phyloP scores from a whole-genome alignment of 1,140 invertebrate genomes.

The Pararge aegeria region DNA sequence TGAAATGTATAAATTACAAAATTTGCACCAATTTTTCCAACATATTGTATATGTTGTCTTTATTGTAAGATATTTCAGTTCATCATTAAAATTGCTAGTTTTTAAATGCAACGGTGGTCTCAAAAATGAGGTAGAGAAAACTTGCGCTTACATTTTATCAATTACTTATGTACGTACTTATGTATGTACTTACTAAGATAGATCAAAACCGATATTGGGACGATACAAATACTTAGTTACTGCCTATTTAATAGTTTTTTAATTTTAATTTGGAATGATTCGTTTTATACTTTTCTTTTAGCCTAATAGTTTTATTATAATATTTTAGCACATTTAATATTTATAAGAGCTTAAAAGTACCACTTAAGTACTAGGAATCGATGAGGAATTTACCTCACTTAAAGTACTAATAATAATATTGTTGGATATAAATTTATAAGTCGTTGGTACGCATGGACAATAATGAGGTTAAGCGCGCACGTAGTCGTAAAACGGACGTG shows the following conservation, averaged over 20 bases:
- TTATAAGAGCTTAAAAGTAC: neutral
- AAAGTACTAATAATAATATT: no score
- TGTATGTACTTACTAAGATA: neutral
- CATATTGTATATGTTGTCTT: neutral
- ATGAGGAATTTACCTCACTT: no score
- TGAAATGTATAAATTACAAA: neutral
- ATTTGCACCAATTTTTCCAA: slow-evolving; percentile 6
- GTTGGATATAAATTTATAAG: no score
- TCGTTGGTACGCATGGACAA: no score
- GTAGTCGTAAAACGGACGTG: no score
- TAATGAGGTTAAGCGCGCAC: no score
- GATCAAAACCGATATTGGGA: neutral
- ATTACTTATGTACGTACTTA: neutral
- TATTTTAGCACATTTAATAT: slow-evolving; percentile 2
- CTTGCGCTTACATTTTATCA: neutral
- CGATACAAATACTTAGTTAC: neutral
- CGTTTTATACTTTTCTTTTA: neutral
- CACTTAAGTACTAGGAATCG: neutral
- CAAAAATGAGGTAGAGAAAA: slow-evolving; percentile 9
- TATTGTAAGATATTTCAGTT: neutral
- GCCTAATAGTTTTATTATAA: neutral
- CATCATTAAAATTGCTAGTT: neutral
- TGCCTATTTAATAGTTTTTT: neutral
- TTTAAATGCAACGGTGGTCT: slow-evolving; percentile 3
- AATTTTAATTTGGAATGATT: neutral